These are phyloP conservation scores for Bembecia ichneumoniformis DNA, from an alignment of 2,888 invertebrate species.

Conservation along the genomic window DNA sequence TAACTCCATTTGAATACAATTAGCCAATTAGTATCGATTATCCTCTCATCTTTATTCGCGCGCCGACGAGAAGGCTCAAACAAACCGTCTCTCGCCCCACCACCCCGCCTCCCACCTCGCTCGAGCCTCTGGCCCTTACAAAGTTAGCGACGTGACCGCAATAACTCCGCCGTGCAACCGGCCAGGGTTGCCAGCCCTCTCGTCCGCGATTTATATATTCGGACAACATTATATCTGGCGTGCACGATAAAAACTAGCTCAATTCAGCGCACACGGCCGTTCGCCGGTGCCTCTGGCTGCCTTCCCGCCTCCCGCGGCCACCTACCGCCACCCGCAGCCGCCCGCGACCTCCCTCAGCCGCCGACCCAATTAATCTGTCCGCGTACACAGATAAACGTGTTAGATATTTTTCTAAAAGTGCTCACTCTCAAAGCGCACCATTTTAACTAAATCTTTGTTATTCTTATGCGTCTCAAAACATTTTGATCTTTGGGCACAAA, in stretches of 20 bases:
- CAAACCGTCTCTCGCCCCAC: conserved; percentile 7
- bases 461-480: no score
- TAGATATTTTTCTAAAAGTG: background rate
- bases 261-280: conserved; percentile 13
- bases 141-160: conserved; percentile 31
- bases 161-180: conserved; percentile 15
- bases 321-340: no score
- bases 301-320: no score
- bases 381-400: background rate
- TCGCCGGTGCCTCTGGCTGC: background rate
- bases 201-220: conserved; percentile 11
- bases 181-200: background rate
- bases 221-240: conserved; percentile 16
- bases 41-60: conserved; percentile 17
- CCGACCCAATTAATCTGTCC: background rate
- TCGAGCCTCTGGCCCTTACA: conserved; percentile 13
- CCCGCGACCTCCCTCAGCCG: no score
- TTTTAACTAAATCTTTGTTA: no score
- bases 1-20: background rate
- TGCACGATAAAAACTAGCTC: conserved; percentile 14
- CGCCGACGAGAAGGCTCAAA: conserved; percentile 11
- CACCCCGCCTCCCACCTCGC: conserved; percentile 10
- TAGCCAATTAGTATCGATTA: conserved; percentile 18
- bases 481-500: no score
- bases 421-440: no score